Conservation (phyloP, 2,797 vertebrate genomes). For the Anisognathus igniventris region DNA sequence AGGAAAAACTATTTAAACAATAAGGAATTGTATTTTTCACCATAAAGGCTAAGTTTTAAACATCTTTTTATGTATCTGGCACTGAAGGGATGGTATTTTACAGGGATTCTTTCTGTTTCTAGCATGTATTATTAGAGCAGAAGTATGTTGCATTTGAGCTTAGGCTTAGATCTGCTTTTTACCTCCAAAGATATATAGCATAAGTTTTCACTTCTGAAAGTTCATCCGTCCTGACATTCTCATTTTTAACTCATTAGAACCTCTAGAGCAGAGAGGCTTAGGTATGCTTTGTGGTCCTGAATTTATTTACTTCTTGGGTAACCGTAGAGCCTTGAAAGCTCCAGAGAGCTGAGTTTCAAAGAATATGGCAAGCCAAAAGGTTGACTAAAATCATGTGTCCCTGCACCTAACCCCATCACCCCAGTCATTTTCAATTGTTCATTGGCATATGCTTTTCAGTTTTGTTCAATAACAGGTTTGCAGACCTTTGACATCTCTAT, state of each 20-base stretch:
- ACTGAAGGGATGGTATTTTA: not conserved
- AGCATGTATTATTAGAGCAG: not conserved
- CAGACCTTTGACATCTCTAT: slow-evolving; percentile 59
- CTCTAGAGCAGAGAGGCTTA: not conserved
- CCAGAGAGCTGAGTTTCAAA: slow-evolving; percentile 27
- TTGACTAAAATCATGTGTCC: slow-evolving; percentile 44
- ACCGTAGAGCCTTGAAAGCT: not conserved
- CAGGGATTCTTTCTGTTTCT: not conserved
- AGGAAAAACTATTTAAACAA: not conserved
- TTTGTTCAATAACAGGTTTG: slow-evolving; percentile 48
- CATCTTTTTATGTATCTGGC: not conserved
- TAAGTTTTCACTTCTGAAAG: slow-evolving; percentile 29
- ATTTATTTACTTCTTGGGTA: slow-evolving; percentile 5
- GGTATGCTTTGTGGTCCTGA: not conserved
- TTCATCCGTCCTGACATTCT: not conserved
- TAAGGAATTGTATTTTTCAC: not conserved
- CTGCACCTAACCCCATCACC: slow-evolving; percentile 38
- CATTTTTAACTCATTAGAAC: slow-evolving; percentile 14
- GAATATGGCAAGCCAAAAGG: slow-evolving; percentile 15
- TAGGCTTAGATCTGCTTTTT: not conserved
- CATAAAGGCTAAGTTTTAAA: not conserved
- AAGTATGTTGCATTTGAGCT: not conserved
- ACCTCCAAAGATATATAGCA: not conserved
- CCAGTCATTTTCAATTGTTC: slow-evolving; percentile 45
- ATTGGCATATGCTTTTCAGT: slow-evolving; percentile 47